Percentiles rank a stretch among this genome's conserved stretches.
These are phyloP conservation scores for Excalfactoria chinensis DNA, from an alignment of 2,113 vertebrate genomes.

Conservation along the genomic window DNA sequence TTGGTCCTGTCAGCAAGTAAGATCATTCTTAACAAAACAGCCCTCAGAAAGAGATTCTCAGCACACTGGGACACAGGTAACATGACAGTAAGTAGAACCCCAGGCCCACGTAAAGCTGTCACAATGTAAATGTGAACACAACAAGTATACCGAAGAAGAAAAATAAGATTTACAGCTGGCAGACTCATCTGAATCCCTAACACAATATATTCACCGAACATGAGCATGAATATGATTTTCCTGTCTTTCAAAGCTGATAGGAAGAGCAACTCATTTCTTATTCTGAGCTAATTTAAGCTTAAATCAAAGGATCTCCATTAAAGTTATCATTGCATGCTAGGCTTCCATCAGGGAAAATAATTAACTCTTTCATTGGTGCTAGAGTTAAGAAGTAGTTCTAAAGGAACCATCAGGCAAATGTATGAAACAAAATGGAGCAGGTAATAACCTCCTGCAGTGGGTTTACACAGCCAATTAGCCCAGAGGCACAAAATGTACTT, in stretches of 20 bases:
- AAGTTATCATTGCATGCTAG: slow-evolving; percentile 7
- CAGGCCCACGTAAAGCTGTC: not conserved
- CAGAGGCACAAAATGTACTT: not conserved
- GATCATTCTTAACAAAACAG: not conserved
- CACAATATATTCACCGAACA: not conserved
- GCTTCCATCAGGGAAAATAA: slow-evolving; percentile 2
- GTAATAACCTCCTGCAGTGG: not conserved
- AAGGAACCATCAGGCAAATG: not conserved
- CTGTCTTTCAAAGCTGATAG: slow-evolving; percentile 46
- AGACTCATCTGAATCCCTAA: not conserved
- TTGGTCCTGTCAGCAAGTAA: not conserved
- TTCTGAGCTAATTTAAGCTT: slow-evolving; percentile 43
- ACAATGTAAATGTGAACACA: not conserved
- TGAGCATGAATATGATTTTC: not conserved
- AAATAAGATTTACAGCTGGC: not conserved
- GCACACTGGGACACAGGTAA: not conserved
- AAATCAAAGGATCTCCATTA: slow-evolving; percentile 29
- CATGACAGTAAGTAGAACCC: fast-evolving
- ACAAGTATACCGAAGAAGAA: not conserved
- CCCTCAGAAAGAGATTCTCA: not conserved
- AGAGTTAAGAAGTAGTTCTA: not conserved
- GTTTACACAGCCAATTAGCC: not conserved
- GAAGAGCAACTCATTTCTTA: slow-evolving; percentile 19
- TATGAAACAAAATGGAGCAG: not conserved
- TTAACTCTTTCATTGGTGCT: slow-evolving; percentile 30